Percentiles rank a stretch among this genome's conserved stretches.
Conservation (phyloP, 2,113 vertebrate species). For the Dinomys branickii region DNA sequence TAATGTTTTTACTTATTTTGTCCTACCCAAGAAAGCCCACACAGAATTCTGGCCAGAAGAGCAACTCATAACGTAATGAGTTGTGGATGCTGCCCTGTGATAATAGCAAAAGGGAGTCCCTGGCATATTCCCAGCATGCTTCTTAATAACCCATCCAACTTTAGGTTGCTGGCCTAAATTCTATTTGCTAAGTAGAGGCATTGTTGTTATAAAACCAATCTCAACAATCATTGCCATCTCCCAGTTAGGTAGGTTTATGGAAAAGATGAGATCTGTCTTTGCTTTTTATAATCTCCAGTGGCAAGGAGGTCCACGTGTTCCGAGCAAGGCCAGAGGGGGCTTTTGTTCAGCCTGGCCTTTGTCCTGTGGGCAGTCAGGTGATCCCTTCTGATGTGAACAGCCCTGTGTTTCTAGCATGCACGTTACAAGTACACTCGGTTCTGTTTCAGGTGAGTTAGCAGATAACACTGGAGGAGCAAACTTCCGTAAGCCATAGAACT, state of each 20-base stretch:
- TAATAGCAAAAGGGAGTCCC: background rate
- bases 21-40: background rate
- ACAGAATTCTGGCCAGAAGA: background rate
- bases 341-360: conserved; percentile 47
- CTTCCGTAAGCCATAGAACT: background rate
- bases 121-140: background rate
- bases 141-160: background rate
- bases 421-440: background rate
- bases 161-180: conserved; percentile 68
- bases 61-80: background rate
- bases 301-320: background rate
- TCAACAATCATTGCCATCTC: background rate
- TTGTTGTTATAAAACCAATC: conserved; percentile 71
- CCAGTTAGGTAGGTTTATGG: conserved; percentile 33
- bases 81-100: background rate
- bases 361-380: conserved; percentile 27
- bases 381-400: background rate
- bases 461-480: background rate
- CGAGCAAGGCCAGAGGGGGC: background rate
- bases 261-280: conserved; percentile 47
- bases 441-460: conserved; percentile 53
- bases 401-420: background rate
- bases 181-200: conserved; percentile 42
- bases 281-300: conserved; percentile 7
- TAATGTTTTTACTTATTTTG: conserved; percentile 41